Base-by-base conservation (phyloP, 1,140 invertebrate genomes). In the Neodiprion virginianus region DNA sequence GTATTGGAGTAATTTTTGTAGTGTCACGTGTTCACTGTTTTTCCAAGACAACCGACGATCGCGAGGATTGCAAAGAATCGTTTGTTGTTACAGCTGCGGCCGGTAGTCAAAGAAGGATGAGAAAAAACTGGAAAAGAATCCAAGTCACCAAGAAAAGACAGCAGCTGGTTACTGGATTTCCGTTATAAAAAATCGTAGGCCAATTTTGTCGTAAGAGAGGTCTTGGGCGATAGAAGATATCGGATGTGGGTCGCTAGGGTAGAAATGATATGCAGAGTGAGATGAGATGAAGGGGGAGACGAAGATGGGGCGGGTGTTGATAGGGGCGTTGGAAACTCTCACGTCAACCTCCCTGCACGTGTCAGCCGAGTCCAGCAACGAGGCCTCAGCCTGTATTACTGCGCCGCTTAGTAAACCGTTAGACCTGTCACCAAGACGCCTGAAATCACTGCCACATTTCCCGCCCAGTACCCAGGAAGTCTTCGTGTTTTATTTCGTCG, bases 231-330 rank as follows among this genome's bases (percentile, higher is more conserved):
- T 12, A 40, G 28, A 40, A 40, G 28, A 40, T 40, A 40, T 40
- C 28, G 28, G 28, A 40, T 40, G 28, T 40, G 11, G 11, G n/a
- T 61, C 53, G 11, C 53, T 5, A 14, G 3, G 11, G 53, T 61
- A 23, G 49, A 65, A 48, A 17, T 69, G 21, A 68, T 49, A 28
- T 28, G 49, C 9, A 69, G 23, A 75, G 74, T 71, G 68, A 68
- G 67, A 40, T 40, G 68, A 61, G 23, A 10, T 65, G n/a, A 12
- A 70, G 53, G 69, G 72, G 67, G 71, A 21, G 49, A 76, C 23
- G 61, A 66, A 68, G 11, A 4, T 17, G 53, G 71, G 48, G 73
- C 49, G 23, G 69, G 65, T 67, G 68, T n/a, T 61, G 53, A 61
- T 61, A 61, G 53, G 53, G n/a, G 53, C 7, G 53, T 61, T 2